Conservation (phyloP, 2,113 vertebrate genomes). For the Sinocyclocheilus anophthalmus region DNA sequence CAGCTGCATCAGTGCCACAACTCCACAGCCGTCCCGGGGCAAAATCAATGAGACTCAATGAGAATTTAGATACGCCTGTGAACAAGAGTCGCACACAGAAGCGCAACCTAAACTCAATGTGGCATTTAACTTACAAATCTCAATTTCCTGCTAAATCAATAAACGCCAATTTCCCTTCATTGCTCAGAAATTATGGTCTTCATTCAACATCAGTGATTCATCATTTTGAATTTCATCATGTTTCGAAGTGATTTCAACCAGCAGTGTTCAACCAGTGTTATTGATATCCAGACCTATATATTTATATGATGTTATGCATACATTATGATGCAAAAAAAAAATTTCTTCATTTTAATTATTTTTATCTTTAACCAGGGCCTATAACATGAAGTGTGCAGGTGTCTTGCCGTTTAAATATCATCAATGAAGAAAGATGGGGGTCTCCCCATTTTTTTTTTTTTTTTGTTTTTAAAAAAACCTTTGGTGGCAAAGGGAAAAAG, state of each 20-base stretch:
- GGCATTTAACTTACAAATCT: constrained; percentile 2
- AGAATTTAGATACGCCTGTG: background rate
- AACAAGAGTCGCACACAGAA: background rate
- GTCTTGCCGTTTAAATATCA: too few relatives aligned
- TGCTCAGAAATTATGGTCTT: background rate
- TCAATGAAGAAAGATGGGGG: too few relatives aligned
- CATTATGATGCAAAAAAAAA: background rate
- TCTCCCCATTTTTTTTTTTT: too few relatives aligned
- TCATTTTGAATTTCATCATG: background rate
- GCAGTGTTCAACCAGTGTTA: background rate
- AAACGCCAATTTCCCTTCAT: background rate
- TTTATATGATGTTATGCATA: background rate
- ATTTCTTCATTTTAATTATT: background rate
- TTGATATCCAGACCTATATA: background rate
- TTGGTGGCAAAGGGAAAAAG: too few relatives aligned
- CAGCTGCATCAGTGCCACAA: background rate
- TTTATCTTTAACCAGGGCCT: background rate
- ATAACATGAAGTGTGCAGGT: background rate
- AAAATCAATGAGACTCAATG: constrained; percentile 30
- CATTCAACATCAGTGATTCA: background rate
- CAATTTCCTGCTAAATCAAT: constrained; percentile 6
- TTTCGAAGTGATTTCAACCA: background rate
- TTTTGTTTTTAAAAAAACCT: too few relatives aligned
- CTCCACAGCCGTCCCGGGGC: background rate
- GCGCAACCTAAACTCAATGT: background rate